Base-by-base conservation (phyloP, 2,888 invertebrate species). In the Dasypogon diadema region DNA sequence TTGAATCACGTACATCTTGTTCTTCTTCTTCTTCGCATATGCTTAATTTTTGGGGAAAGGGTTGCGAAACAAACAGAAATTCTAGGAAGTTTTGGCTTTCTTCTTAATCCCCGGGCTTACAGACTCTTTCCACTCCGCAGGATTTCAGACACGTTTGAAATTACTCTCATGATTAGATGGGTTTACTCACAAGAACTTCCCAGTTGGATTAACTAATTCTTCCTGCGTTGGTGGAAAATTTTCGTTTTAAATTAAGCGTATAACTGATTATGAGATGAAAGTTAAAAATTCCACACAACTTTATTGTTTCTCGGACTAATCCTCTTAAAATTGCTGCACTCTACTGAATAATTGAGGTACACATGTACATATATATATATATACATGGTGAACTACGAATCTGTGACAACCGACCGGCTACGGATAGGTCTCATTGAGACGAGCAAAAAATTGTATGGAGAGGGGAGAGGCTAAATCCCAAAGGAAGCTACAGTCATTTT, bases 1-100 rank as follows among this genome's bases (percentile, higher is more conserved):
- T 51, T 65, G 24, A 65, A 65, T 65, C 48, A 65, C 65, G 65
- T 65, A 65, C 46, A 46, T 63, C 22, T 21, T 55, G n/a, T n/a
- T n/a, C n/a, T n/a, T n/a, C 55, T 2, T 63, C 12, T 37, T 63
- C 42, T 24, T 48, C 12, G 42, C 14, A 58, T 60, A 65, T 24
- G 48, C 24, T 37, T 24, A 65, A 48, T 46, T 46, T 46, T 2
- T 18, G 16, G 12, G 21, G n/a, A 24, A 65, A 3, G 21, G 26
- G 48, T 48, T 42, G 22, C 37, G 5, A 24, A 14, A n/a, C 18
- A 2, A 18, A 37, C 21, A 21, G 18, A 37, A 60, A 18, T 30
- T 37, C 21, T 37, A 16, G 34, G 12, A 60, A 60, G 37, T 34
- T 37, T 42, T 60, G 18, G 16, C 18, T 60, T 18, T 37, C 60